phyloP scores from a whole-genome alignment of 2,113 vertebrate species.

The Phrynosoma platyrhinos region DNA sequence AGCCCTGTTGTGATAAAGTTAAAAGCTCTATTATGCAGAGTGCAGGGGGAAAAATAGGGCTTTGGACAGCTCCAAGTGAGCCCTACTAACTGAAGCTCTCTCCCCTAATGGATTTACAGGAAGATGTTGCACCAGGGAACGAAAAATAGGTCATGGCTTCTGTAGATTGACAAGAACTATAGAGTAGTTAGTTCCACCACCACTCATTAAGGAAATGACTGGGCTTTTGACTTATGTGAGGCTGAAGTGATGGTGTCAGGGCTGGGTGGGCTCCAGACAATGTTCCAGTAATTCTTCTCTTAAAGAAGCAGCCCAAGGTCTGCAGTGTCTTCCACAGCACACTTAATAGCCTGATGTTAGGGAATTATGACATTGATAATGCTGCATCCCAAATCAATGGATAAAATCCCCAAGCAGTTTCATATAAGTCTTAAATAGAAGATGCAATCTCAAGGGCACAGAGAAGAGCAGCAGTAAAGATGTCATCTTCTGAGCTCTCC shows the following conservation, averaged over 20 bases:
- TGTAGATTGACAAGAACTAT: not conserved
- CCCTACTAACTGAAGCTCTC: not conserved
- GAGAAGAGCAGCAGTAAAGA: no score
- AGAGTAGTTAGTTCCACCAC: not conserved
- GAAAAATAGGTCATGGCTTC: not conserved
- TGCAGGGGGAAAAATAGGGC: not conserved
- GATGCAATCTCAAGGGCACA: no score
- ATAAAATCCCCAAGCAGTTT: no score
- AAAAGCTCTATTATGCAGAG: not conserved
- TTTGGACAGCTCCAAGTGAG: not conserved
- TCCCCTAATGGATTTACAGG: not conserved
- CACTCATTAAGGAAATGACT: not conserved
- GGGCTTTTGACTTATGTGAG: not conserved
- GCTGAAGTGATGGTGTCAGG: not conserved
- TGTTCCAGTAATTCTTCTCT: not conserved
- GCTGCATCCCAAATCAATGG: no score
- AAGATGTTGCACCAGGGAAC: not conserved
- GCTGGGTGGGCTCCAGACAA: not conserved
- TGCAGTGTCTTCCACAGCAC: not conserved
- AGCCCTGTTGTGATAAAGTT: not conserved
- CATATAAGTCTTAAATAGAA: no score
- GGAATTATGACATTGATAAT: no score
- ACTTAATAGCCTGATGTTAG: no score
- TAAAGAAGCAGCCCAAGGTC: not conserved
- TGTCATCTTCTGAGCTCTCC: no score